These are phyloP conservation scores for Pilophorus perplexus DNA, from an alignment of 2,888 invertebrate genomes.

Conservation along the genomic window DNA sequence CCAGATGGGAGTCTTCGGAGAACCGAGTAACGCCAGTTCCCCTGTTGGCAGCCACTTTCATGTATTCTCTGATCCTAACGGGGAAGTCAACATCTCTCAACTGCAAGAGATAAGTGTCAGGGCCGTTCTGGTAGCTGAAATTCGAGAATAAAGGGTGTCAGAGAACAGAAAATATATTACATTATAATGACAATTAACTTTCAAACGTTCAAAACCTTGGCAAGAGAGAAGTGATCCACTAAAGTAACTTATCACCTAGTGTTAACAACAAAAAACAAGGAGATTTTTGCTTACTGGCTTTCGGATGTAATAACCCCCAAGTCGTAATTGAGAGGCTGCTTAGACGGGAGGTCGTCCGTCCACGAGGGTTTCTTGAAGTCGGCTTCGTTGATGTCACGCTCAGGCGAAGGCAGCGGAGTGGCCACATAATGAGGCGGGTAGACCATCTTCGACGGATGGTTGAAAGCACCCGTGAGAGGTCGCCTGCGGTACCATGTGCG, in stretches of 20 bases:
- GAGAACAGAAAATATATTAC: no score
- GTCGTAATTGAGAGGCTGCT: conserved; percentile 81
- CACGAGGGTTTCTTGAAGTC: conserved; percentile 56
- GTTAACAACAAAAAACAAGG: no score
- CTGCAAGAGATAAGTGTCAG: conserved; percentile 93
- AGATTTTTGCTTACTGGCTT: no score
- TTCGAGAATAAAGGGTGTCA: no score
- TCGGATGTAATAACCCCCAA: conserved; percentile 76
- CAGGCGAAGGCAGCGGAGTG: conserved; percentile 70
- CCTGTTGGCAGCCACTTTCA: conserved; percentile 84
- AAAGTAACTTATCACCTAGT: no score
- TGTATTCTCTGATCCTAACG: conserved; percentile 85
- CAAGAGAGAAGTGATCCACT: no score
- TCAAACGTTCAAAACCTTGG: no score
- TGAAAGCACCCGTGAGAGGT: conserved; percentile 78
- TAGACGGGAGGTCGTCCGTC: conserved; percentile 70
- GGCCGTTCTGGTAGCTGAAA: conserved; percentile 88
- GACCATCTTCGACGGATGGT: conserved; percentile 90
- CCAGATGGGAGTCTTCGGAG: conserved; percentile 52
- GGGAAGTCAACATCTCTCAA: conserved; percentile 92
- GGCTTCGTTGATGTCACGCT: conserved; percentile 53
- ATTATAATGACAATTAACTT: no score
- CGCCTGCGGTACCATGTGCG: conserved; percentile 81
- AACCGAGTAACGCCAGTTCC: conserved; percentile 59
- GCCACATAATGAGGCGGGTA: conserved; percentile 82